A percentile compares a stretch with the other conserved stretches of the same genome.
These are phyloP conservation scores for Limnodromus scolopaceus DNA, from an alignment of 2,797 vertebrate species.

Conservation along the genomic window DNA sequence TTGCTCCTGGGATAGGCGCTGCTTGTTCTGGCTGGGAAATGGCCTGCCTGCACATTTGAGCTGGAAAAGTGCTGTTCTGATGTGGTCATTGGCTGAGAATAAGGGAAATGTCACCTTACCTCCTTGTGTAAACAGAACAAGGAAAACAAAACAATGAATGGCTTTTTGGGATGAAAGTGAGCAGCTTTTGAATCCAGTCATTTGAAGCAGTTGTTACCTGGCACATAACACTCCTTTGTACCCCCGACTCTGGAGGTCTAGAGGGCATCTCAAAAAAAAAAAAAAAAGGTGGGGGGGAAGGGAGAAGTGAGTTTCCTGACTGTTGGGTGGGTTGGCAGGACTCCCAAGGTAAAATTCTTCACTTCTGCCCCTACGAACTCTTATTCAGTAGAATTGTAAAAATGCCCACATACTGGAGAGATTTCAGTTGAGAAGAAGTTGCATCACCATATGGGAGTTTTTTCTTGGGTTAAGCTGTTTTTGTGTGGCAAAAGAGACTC, in stretches of 20 bases:
- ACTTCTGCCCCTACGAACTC: not conserved
- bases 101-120: not conserved
- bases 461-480: not conserved
- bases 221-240: not conserved
- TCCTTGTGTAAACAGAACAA: not conserved
- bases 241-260: not conserved
- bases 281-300: not conserved
- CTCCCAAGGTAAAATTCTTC: not conserved
- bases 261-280: not conserved
- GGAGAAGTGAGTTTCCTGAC: not conserved
- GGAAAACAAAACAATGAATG: not conserved
- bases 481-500: not conserved
- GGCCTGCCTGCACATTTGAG: not conserved
- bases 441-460: not conserved
- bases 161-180: not conserved
- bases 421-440: not conserved
- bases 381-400: not conserved
- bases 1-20: not conserved
- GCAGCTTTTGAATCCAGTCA: not conserved
- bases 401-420: not conserved
- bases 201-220: not conserved
- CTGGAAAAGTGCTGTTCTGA: not conserved
- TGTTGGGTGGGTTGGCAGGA: not conserved
- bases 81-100: not conserved
- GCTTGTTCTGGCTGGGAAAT: not conserved